Conservation (phyloP, 2,113 vertebrate species). For the Asarcornis scutulata region DNA sequence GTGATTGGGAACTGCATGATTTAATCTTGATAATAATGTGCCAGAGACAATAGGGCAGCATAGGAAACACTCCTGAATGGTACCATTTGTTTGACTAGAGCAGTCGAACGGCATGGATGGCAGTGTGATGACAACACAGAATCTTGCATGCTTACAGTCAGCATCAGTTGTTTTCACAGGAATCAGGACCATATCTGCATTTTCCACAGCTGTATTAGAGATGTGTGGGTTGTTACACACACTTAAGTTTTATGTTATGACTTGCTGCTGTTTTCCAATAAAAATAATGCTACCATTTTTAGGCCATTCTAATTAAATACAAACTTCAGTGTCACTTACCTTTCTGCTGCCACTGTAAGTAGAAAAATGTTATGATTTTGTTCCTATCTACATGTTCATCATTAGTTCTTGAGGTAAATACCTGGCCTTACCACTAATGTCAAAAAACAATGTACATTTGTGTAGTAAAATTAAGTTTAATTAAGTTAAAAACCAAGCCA, state of each 20-base stretch:
- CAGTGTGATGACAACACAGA: not conserved
- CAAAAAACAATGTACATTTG: not conserved
- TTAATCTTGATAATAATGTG: not conserved
- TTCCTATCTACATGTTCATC: not conserved
- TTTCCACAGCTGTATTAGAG: too few species aligned
- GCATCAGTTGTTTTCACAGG: not conserved
- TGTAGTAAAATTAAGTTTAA: not conserved
- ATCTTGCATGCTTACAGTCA: not conserved
- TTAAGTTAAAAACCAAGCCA: not conserved
- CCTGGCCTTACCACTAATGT: not conserved
- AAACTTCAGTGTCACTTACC: not conserved
- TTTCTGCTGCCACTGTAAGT: not conserved
- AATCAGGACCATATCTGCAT: not conserved
- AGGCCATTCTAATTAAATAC: not conserved
- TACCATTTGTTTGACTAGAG: not conserved
- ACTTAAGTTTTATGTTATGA: accelerated
- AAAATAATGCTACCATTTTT: not conserved
- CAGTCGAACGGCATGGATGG: accelerated
- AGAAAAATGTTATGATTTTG: not conserved
- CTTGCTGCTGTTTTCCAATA: not conserved
- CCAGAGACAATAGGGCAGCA: accelerated
- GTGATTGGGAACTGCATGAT: accelerated
- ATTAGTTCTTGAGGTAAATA: not conserved
- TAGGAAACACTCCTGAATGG: accelerated
- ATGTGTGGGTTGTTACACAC: accelerated